Percentiles rank a stretch among this genome's conserved stretches.
phyloP scores from a whole-genome alignment of 1,140 invertebrate genomes.

The Teleogryllus occipitalis region DNA sequence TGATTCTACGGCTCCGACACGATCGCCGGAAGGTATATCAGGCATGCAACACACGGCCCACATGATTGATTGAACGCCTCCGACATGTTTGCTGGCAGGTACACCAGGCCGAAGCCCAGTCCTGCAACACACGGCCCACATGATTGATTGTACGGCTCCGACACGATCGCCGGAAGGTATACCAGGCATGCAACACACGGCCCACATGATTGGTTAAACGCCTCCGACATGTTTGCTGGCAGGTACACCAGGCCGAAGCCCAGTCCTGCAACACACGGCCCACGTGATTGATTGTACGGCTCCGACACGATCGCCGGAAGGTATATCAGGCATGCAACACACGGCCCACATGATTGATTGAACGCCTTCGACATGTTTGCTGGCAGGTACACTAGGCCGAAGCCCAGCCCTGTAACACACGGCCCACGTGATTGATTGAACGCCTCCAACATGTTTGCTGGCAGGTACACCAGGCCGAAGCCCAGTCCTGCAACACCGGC shows the following conservation, averaged over 20 bases:
- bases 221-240: constrained; percentile 90
- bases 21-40: constrained; percentile 91
- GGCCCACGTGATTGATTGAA: constrained; percentile 31
- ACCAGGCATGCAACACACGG: constrained; percentile 62
- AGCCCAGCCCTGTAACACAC: constrained; percentile 64
- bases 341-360: too few relatives aligned
- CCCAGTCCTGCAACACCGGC: constrained; percentile 60
- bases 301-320: constrained; percentile 91
- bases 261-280: constrained; percentile 50
- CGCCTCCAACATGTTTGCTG: constrained; percentile 89
- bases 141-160: constrained; percentile 65
- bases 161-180: constrained; percentile 89
- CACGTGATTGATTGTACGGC: constrained; percentile 46
- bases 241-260: constrained; percentile 92
- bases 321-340: constrained; percentile 74
- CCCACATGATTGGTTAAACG: constrained; percentile 39
- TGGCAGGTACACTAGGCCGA: constrained; percentile 89
- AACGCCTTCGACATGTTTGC: constrained; percentile 90
- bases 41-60: constrained; percentile 45
- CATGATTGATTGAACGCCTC: constrained; percentile 60
- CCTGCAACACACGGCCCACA: constrained; percentile 44
- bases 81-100: constrained; percentile 88
- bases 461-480: constrained; percentile 88
- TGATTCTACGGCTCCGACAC: constrained; percentile 83
- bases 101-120: constrained; percentile 87